Evolutionary conservation across 2,797 vertebrate species (phyloP).

Genomic region (Menidia menidia): DNA sequence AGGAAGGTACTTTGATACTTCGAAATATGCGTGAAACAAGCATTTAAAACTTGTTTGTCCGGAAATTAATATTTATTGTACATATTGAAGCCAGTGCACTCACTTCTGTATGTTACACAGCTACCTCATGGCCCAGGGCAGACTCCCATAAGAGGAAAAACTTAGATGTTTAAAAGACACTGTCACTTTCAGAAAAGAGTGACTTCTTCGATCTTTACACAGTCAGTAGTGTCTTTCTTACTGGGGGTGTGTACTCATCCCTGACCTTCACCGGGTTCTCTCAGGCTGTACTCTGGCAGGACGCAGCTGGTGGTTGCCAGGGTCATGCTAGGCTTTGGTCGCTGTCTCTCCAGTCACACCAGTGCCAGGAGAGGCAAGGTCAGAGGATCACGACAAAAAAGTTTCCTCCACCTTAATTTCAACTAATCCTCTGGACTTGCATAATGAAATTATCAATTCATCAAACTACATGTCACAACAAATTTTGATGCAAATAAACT

Average conservation of each 20-base stretch:
- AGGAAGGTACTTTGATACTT: conserved; percentile 47
- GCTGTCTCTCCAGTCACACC: conserved; percentile 62
- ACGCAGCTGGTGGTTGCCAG: conserved; percentile 74
- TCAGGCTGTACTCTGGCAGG: conserved; percentile 63
- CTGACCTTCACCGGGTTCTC: conserved; percentile 72
- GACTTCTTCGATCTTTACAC: conserved; percentile 24
- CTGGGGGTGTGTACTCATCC: conserved; percentile 48
- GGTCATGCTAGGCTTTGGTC: conserved; percentile 75
- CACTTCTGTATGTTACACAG: background rate
- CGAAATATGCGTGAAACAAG: background rate
- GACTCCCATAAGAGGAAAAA: conserved; percentile 4
- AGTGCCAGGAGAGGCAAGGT: conserved; percentile 69
- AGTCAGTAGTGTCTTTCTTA: conserved; percentile 34
- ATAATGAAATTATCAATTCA: no score
- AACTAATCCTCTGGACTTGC: background rate
- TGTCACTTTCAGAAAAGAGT: conserved; percentile 2
- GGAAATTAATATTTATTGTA: conserved; percentile 23
- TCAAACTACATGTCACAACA: background rate
- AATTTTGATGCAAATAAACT: background rate
- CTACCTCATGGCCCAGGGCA: no score
- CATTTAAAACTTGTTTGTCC: conserved; percentile 53
- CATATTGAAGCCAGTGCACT: conserved; percentile 40
- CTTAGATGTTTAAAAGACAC: background rate
- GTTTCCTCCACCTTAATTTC: conserved; percentile 4
- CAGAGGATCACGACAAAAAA: conserved; percentile 45